Conservation (phyloP, 2,797 vertebrate genomes). For the Ptychobarbus kaznakovi region DNA sequence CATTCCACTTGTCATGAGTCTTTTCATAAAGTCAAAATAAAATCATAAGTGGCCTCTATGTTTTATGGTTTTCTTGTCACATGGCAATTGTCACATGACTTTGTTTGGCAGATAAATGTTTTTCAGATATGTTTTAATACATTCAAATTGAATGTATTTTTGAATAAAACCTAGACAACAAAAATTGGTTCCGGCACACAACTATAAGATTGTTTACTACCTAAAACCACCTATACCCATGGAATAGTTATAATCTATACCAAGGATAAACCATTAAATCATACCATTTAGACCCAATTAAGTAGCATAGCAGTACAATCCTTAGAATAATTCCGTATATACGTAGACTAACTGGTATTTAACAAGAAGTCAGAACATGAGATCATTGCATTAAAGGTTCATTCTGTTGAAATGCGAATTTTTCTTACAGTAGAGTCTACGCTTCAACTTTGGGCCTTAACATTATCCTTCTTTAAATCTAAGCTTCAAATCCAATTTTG, state of each 20-base stretch:
- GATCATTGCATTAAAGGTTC: not conserved
- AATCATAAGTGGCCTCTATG: not conserved
- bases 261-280: not conserved
- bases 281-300: not conserved
- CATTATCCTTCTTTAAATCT: not conserved
- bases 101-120: not conserved
- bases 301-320: not conserved
- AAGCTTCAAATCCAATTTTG: conserved; percentile 15
- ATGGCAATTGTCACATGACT: not conserved
- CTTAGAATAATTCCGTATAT: not conserved
- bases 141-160: not conserved
- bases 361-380: not conserved
- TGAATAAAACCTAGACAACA: not conserved
- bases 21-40: not conserved
- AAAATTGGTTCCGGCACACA: not conserved
- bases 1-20: not conserved
- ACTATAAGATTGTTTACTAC: not conserved
- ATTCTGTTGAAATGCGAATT: not conserved
- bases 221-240: not conserved
- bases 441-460: not conserved
- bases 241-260: not conserved
- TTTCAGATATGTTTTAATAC: not conserved
- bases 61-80: conserved; percentile 1
- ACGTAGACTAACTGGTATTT: not conserved
- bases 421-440: not conserved